Base-by-base conservation (phyloP, 1,140 invertebrate species). In the Neodiprion lecontei region DNA sequence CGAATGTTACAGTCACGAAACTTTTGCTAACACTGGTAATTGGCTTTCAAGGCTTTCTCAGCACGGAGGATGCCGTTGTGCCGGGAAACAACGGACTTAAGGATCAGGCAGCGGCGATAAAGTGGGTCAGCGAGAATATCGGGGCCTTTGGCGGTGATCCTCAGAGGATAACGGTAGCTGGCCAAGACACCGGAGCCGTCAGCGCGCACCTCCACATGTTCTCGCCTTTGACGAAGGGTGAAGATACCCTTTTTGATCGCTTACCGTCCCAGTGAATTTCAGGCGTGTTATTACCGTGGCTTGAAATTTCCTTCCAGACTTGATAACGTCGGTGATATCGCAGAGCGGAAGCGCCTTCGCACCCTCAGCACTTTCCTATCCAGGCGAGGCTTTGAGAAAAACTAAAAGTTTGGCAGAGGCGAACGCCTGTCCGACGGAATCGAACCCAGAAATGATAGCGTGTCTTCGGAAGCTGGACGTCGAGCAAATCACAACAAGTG, bases 71-170 rank as follows among this genome's bases (percentile, higher is more conserved):
- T 53, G 12, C 28, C 9, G 40, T 71, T 1, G 68, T 65, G 28
- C 72, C 75, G 7, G 75, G 75, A 70, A 76, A 76, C 48, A 70
- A 74, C 67, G 75, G 75, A 8, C 50, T 76, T 67, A 76, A 76
- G 48, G 75, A 76, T 50, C 72, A 74, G 70, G 72, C 69, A 23
- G 40, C 67, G 7, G 75, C 72, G 12, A 65, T 76, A 14, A 14
- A 53, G 9, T 76, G 75, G 75, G 72, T 76, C n/a, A 11, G 61
- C 12, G 73, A 81, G 10, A 85, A 90, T 80, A 86, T 89, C 67
- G 72, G 69, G 9, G 72, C 77, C 17, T 89, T 90, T 72, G 87
- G 87, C 70, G 91, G 91, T 11, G 91, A 92, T 81, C 85, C 89
- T 0, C 79, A 88, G 69, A 87, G 78, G 23, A 80, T 90, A 12